Evolutionary conservation across 2,888 invertebrate genomes (phyloP).

Genomic region (Hedya salicella): DNA sequence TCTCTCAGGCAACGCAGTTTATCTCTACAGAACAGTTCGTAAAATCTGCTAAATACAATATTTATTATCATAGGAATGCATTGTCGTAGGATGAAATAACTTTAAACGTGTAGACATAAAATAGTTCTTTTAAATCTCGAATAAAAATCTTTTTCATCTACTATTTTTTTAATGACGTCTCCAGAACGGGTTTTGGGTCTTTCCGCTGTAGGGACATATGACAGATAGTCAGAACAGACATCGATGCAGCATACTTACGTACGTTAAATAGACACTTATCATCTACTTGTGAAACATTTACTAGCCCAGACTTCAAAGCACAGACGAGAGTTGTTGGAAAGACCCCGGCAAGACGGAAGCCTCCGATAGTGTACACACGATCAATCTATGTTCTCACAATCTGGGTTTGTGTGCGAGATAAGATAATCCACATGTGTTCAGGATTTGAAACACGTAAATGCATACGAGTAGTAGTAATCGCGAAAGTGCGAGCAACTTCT

Average conservation of each 20-base stretch:
- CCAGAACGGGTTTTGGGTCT: slow-evolving; percentile 29
- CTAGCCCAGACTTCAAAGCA: slow-evolving; percentile 27
- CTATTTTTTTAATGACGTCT: slow-evolving; percentile 16
- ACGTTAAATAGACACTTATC: slow-evolving; percentile 36
- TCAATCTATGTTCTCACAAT: too few relatives aligned
- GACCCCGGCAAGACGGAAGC: slow-evolving; percentile 21
- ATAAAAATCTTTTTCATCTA: slow-evolving; percentile 21
- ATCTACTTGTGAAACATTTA: slow-evolving; percentile 39
- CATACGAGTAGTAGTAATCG: not conserved
- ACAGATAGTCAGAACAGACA: slow-evolving; percentile 21
- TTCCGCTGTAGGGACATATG: slow-evolving; percentile 8
- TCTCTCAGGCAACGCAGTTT: slow-evolving; percentile 32
- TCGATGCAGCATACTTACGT: slow-evolving; percentile 21
- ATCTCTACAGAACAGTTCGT: slow-evolving; percentile 27
- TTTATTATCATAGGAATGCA: slow-evolving; percentile 31
- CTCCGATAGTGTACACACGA: slow-evolving; percentile 3
- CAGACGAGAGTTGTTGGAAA: slow-evolving; percentile 21
- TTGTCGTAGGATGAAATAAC: slow-evolving; percentile 10
- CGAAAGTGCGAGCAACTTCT: not conserved
- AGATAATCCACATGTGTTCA: too few relatives aligned
- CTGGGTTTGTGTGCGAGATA: too few relatives aligned
- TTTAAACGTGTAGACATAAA: slow-evolving; percentile 24
- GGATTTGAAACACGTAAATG: too few relatives aligned
- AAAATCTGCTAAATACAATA: slow-evolving; percentile 24
- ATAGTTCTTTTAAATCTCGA: not conserved